Conservation (phyloP, 1,140 invertebrate genomes). For the Steinernema khuongi region DNA sequence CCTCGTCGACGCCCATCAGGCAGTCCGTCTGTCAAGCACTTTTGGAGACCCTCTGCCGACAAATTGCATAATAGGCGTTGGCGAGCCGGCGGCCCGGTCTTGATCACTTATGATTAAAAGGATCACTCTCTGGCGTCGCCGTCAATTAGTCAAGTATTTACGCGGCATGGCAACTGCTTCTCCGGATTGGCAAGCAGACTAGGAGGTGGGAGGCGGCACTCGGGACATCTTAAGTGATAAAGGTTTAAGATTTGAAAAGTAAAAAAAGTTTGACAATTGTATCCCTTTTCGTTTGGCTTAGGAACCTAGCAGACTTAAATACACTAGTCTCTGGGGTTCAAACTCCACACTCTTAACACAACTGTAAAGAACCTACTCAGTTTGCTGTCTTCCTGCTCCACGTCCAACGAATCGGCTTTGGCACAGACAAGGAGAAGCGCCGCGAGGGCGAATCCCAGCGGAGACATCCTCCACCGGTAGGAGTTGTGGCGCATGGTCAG, state of each 20-base stretch:
- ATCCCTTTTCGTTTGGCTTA: too few relatives aligned
- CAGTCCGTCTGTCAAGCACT: conserved; percentile 8
- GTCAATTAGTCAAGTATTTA: conserved; percentile 15
- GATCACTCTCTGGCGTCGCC: conserved; percentile 3
- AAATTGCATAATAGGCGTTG: conserved; percentile 17
- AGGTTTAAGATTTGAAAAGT: too few relatives aligned
- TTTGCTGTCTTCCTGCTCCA: background rate
- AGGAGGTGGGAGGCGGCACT: too few relatives aligned
- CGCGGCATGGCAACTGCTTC: background rate
- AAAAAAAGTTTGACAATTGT: too few relatives aligned
- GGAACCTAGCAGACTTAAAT: too few relatives aligned
- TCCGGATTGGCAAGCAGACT: too few relatives aligned
- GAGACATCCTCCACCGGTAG: background rate
- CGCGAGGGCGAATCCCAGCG: background rate
- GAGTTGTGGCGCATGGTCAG: background rate
- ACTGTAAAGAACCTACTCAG: background rate
- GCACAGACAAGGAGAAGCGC: background rate
- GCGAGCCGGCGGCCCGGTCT: conserved; percentile 5
- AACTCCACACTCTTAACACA: too few relatives aligned
- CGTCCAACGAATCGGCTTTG: background rate
- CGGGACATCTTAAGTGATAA: too few relatives aligned
- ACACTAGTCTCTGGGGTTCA: too few relatives aligned
- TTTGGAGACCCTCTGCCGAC: conserved; percentile 7
- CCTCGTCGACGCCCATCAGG: background rate
- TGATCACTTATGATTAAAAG: conserved; percentile 17